Evolutionary conservation across 2,113 vertebrate species (phyloP).

Genomic region (Pygoscelis antarcticus): DNA sequence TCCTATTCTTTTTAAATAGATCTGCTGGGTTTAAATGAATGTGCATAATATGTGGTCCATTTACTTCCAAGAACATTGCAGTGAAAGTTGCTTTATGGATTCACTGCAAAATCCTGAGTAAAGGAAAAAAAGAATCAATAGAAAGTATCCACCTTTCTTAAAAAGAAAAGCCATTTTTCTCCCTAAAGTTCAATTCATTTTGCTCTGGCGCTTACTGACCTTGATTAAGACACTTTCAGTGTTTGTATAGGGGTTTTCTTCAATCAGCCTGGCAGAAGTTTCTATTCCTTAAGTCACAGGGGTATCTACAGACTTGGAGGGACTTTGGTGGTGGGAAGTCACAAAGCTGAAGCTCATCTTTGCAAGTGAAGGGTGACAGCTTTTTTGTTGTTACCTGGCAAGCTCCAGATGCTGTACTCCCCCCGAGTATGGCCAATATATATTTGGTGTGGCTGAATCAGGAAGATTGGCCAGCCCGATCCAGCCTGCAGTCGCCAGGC

Average conservation of each 20-base stretch:
- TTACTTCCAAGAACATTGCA: conserved; percentile 47
- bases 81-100: conserved; percentile 9
- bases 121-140: conserved; percentile 14
- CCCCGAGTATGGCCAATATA: background rate
- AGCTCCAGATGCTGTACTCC: background rate
- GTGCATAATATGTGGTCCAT: conserved; percentile 41
- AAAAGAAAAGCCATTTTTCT: conserved; percentile 2
- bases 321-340: background rate
- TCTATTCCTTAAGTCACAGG: background rate
- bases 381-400: background rate
- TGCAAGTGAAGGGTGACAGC: background rate
- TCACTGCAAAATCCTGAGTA: conserved; percentile 31
- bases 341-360: background rate
- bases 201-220: background rate
- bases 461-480: background rate
- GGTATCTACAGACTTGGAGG: background rate
- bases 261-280: background rate
- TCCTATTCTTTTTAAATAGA: conserved; percentile 54
- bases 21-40: conserved; percentile 43
- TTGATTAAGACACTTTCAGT: conserved; percentile 24
- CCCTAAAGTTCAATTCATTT: conserved; percentile 32
- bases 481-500: background rate
- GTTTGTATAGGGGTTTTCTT: conserved; percentile 7
- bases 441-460: background rate
- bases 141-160: background rate